Base-by-base conservation (phyloP, 2,888 invertebrate species). In the Himalopsyche anomala region DNA sequence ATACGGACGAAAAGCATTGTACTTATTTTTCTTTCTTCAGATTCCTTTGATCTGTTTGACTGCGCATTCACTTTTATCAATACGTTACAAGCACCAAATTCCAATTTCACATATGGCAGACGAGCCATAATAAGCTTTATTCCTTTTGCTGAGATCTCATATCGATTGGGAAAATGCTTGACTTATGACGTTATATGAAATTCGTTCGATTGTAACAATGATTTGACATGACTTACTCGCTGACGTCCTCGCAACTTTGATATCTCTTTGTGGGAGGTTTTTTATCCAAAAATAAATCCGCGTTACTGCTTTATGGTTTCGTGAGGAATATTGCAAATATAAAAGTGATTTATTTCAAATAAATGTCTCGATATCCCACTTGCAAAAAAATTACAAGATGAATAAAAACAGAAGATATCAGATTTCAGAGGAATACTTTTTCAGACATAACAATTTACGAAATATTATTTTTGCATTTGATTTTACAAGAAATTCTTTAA, bases 31-130 rank as follows among this genome's bases (percentile, higher is more conserved):
- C 74, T 88, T 81, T 84, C 81, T 84, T 36, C 82, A 82, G 86
- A 84, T 86, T 83, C 87, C 88, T 88, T 88, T 88, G 88, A 88
- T 87, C 87, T 87, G 88, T 86, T 84, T 87, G 83, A 86, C 85
- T 87, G 88, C 86, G 84, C 88, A 87, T 88, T 88, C 84, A 80
- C 86, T 87, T 88, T 84, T 86, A 86, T 87, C 88, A 87, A 88
- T 87, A 86, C 84, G 82, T 87, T 69, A 85, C 86, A 80, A 82
- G 84, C 84, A 86, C 85, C 86, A 86, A 87, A 85, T 87, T 87
- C 84, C 85, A 84, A 84, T 87, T 87, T 82, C 84, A 51, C 82
- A 80, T 80, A 74, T 62, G 82, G 62, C 45, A 81, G 54, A 42
- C 81, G 80, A 80, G 85, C 87, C 81, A 82, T 86, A 80, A 84